Evolutionary conservation across 2,888 invertebrate species (phyloP).

Genomic region (Hemistola chrysoprasaria): DNA sequence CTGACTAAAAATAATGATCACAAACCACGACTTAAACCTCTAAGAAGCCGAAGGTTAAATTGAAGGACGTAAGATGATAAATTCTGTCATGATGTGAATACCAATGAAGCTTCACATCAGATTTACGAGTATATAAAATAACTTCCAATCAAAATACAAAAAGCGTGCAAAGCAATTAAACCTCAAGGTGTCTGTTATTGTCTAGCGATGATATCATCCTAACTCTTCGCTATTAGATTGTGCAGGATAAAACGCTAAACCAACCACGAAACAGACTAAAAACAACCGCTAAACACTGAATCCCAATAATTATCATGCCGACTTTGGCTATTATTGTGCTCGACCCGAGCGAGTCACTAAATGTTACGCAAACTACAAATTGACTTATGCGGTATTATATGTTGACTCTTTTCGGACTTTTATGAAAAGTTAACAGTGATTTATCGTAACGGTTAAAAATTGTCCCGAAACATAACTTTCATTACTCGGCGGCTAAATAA

Average conservation of each 20-base stretch:
- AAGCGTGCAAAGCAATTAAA: constrained; percentile 23
- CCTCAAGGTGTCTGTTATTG: constrained; percentile 12
- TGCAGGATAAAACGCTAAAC: constrained; percentile 38
- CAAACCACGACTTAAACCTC: too few relatives aligned
- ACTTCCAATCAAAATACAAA: constrained; percentile 20
- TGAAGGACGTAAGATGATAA: too few relatives aligned
- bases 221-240: constrained; percentile 36
- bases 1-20: too few relatives aligned
- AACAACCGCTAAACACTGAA: constrained; percentile 44
- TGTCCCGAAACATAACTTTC: constrained; percentile 42
- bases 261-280: constrained; percentile 40
- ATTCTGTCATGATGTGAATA: neutral
- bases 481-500: constrained; percentile 50
- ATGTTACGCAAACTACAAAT: constrained; percentile 39
- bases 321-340: constrained; percentile 37
- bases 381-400: constrained; percentile 20
- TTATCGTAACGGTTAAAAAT: constrained; percentile 39
- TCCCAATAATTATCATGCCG: constrained; percentile 50
- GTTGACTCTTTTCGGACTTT: constrained; percentile 27
- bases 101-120: constrained; percentile 2
- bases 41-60: too few relatives aligned
- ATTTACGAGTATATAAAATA: neutral
- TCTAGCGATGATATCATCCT: constrained; percentile 41
- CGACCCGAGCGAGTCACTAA: constrained; percentile 36
- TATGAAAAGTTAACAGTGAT: constrained; percentile 27